Evolutionary conservation across 2,797 vertebrate species (phyloP).

Genomic region (Clarias platycephalus): DNA sequence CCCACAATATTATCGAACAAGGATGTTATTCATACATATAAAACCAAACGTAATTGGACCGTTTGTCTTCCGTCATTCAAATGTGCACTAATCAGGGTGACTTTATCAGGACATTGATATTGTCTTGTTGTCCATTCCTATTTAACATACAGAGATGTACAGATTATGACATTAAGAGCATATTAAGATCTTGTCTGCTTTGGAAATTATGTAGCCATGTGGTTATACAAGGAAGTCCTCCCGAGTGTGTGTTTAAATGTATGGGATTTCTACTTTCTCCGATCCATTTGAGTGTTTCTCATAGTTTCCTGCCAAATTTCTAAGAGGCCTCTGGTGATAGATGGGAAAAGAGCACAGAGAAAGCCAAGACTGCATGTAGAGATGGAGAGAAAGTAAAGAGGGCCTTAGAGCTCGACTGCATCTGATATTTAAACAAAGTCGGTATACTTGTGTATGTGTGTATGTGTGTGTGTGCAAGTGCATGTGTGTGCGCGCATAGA

Average conservation of each 20-base stretch:
- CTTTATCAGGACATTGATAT: background rate
- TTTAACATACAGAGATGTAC: background rate
- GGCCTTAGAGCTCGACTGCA: conserved; percentile 32
- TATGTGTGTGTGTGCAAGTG: conserved; percentile 37
- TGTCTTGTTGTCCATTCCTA: background rate
- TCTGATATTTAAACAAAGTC: conserved; percentile 47
- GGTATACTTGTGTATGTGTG: conserved; percentile 17
- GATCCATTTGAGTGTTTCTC: conserved; percentile 48
- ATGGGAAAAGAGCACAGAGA: conserved; percentile 28
- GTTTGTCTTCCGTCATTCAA: background rate
- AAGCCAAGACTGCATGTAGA: conserved; percentile 30
- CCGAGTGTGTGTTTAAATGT: conserved; percentile 7
- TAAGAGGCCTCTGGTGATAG: conserved; percentile 36
- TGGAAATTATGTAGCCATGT: background rate
- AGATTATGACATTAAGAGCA: background rate
- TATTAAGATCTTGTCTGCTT: background rate
- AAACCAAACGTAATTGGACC: background rate
- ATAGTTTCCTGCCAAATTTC: conserved; percentile 56
- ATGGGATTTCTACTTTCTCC: conserved; percentile 23
- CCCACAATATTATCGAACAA: background rate
- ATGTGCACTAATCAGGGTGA: conserved; percentile 6
- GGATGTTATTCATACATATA: background rate
- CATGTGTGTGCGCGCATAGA: conserved; percentile 43
- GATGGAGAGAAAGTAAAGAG: conserved; percentile 34
- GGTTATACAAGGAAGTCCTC: conserved; percentile 3